These are phyloP conservation scores for Nannospalax galili DNA, from an alignment of 2,113 vertebrate genomes.

Conservation along the genomic window DNA sequence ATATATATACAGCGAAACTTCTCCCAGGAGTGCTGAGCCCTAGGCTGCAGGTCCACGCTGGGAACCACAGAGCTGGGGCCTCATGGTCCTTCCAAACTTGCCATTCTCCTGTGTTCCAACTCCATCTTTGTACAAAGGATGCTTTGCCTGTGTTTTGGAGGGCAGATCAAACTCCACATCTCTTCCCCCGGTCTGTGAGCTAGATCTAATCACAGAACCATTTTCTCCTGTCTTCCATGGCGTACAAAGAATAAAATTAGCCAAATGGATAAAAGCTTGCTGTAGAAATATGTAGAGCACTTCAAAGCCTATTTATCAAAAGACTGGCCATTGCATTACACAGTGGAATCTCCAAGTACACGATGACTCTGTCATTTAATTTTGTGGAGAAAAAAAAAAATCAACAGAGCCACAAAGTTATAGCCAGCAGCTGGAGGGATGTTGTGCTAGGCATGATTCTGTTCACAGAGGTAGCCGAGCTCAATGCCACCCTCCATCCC, in stretches of 20 bases:
- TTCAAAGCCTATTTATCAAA: conserved; percentile 76
- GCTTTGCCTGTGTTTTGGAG: background rate
- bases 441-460: background rate
- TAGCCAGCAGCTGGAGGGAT: background rate
- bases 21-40: background rate
- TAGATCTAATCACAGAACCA: conserved; percentile 76
- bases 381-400: conserved; percentile 29
- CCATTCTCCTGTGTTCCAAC: background rate
- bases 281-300: conserved; percentile 70
- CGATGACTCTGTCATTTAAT: conserved; percentile 62
- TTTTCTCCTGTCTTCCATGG: conserved; percentile 57
- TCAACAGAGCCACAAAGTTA: background rate
- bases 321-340: conserved; percentile 40
- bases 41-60: too few species aligned
- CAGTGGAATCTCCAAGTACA: background rate
- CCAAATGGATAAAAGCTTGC: conserved; percentile 76
- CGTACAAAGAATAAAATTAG: conserved; percentile 73
- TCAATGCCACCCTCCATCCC: background rate
- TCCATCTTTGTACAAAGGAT: background rate
- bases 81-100: background rate
- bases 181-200: background rate
- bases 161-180: background rate
- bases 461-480: background rate
- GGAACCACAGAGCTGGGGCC: background rate
- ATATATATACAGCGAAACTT: background rate